Evolutionary conservation across 2,888 invertebrate genomes (phyloP), one percentile per base, ranked within the genome.

Genomic region (Xanthia togata): DNA sequence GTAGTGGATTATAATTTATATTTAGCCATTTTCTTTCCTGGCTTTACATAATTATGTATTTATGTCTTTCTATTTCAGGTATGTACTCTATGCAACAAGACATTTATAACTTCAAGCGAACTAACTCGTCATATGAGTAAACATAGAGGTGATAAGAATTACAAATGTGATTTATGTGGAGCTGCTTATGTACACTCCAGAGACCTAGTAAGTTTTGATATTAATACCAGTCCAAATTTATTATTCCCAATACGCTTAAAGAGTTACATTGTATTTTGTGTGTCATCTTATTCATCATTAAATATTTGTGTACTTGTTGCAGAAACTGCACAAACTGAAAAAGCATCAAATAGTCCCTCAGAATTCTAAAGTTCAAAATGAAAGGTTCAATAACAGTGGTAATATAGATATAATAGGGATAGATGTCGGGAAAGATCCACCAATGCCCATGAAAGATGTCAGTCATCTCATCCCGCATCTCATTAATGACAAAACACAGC

Each of bases 51-150:
- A 9, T 31, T 65, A 20, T 20, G 17, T 65, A 26, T 65, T 31
- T 26, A 23, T 50, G n/a, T 23, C 14, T 35, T 65, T 17, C 20
- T 53, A 14, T 79, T 79, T 35, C 89, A 96, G 94, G 93, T 96
- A 31, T 97, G 97, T 91, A 93, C 96, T 0, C 86, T 97, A 35
- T 97, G 97, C 81, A 97, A 95, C 78, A 97, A 97, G 86, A 96
- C 97, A 0, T 97, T 97, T 84, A 97, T 97, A 84, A 97, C 97
- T 38, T 97, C 97, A 1, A 97, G 97, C 68, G 97, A 97, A 87
- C 90, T 97, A 5, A 97, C 97, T 1, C 95, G 97, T 26, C 97
- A 97, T 81, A 97, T 97, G 96, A 94, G 94, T 60, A 97, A 97
- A 59, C 97, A 97, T 79, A 96, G 97, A 41, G 97, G 97, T 2